Evolutionary conservation across 1,140 invertebrate species (phyloP).

Genomic region (Atopsyche davidsoni): DNA sequence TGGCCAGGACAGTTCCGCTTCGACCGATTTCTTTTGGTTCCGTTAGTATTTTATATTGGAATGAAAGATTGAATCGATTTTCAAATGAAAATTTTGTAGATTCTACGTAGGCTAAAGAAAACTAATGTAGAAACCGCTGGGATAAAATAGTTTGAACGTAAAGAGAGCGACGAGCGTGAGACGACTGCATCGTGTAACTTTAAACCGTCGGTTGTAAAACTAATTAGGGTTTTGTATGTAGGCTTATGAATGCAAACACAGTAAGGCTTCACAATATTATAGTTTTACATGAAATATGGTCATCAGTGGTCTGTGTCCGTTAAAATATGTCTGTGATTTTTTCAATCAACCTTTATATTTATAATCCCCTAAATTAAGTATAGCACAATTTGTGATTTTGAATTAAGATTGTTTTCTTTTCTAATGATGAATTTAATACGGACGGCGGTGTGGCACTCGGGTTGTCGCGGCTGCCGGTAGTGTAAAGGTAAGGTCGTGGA

Average conservation of each 20-base stretch:
- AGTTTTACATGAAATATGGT: conserved; percentile 35
- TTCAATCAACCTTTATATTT: conserved; percentile 54
- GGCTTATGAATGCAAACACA: conserved; percentile 37
- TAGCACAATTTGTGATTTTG: conserved; percentile 54
- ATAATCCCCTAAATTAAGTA: conserved; percentile 50
- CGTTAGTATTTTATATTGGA: conserved; percentile 17
- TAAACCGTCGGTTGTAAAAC: conserved; percentile 51
- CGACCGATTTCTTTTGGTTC: conserved; percentile 10
- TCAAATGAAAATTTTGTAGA: neutral
- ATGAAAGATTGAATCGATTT: conserved; percentile 12
- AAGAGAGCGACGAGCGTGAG: conserved; percentile 13
- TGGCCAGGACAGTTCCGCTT: conserved; percentile 1
- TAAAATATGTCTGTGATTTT: conserved; percentile 54
- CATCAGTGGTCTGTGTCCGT: conserved; percentile 48
- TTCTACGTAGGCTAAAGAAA: conserved; percentile 8
- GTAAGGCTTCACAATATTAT: conserved; percentile 40
- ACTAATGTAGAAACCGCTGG: conserved; percentile 16
- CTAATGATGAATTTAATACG: conserved; percentile 12
- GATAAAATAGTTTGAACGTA: conserved; percentile 16
- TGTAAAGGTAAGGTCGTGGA: conserved; percentile 13
- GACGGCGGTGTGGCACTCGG: neutral
- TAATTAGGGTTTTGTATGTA: conserved; percentile 51
- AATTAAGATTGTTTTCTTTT: conserved; percentile 39
- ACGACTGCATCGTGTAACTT: conserved; percentile 24
- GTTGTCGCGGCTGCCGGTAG: neutral